Evolutionary conservation across 2,888 invertebrate genomes (phyloP).

Genomic region (Tiphia femorata): DNA sequence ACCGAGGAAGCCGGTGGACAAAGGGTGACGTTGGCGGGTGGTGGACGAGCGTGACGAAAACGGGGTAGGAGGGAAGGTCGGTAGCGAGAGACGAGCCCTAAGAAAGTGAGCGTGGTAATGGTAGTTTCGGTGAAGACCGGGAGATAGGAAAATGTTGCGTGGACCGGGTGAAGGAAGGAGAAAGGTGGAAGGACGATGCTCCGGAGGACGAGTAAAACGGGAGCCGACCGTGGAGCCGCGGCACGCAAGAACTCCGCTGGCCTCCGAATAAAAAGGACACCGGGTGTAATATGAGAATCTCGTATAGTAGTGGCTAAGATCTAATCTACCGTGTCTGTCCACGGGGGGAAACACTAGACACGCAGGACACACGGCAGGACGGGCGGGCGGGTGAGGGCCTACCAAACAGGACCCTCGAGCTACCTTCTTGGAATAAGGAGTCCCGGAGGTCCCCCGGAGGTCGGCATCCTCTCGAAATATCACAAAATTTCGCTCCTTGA

Average conservation of each 20-base stretch:
- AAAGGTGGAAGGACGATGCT: constrained; percentile 16
- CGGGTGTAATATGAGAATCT: constrained; percentile 64
- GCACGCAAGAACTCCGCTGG: constrained; percentile 50
- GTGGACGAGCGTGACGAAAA: background rate
- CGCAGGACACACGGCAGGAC: constrained; percentile 43
- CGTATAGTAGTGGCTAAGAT: constrained; percentile 63
- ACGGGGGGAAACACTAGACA: constrained; percentile 63
- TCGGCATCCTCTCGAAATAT: constrained; percentile 39
- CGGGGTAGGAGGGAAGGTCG: background rate
- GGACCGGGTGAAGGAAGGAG: constrained; percentile 14
- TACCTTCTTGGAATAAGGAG: constrained; percentile 47
- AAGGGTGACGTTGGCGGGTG: background rate
- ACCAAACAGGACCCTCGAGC: constrained; percentile 50
- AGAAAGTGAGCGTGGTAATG: background rate
- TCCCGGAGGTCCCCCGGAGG: constrained; percentile 37
- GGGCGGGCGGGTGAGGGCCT: constrained; percentile 38
- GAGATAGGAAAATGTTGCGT: background rate
- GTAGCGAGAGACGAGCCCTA: background rate
- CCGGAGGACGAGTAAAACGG: constrained; percentile 52
- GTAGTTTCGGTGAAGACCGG: background rate
- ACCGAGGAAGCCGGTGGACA: background rate
- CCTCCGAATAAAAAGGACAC: constrained; percentile 48
- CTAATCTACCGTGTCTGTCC: constrained; percentile 63
- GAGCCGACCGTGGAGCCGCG: constrained; percentile 52
- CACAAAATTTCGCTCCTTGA: constrained; percentile 32